Evolutionary conservation across 2,113 vertebrate genomes (phyloP), one percentile per base, ranked within the genome.

Genomic region (Apteryx mantelli): DNA sequence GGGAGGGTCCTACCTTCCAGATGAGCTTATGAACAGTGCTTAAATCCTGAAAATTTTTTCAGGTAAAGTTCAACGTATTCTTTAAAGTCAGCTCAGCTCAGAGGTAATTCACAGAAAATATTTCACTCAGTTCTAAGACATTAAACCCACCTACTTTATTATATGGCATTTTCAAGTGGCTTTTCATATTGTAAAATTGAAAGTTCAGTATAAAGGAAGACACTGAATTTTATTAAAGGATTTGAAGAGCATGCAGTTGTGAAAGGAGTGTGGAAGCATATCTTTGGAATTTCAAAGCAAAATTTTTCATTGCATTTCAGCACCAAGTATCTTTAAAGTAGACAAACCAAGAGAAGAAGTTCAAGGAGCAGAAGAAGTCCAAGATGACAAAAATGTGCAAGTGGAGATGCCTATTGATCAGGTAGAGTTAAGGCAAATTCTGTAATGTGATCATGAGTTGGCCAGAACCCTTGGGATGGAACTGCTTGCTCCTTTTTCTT

Each of bases 381-480:
- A 66, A n/a, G 95, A 95, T 32, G 93, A 94, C 7, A 70, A 56
- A 20, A 28, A 60, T 0, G 12, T 95, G 40, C 55, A 82, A 60
- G 94, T 89, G 83, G 94, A 96, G 12, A 44, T 92, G 18, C 90
- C 91, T 4, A 19, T 84, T 36, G 92, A 95, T 40, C 74, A 96
- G 83, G 87, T 95, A 76, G 69, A 58, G n/a, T 60, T 25, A 46
- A 91, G 30, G 22, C 42, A 92, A 52, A 63, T 66, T 48, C 56
- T 55, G 18, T 32, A 32, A 40, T 9, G 20, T 38, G 36, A n/a
- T 36, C 9, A 11, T 46, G 19, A 82, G 42, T 25, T 58, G 19
- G 7, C 15, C 26, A 60, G 46, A 61, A 12, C 30, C 73, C 11
- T 74, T 40, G 22, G 19, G 22, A 46, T 52, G 18, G 22, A 40